These are phyloP conservation scores for Zeuzera pyrina DNA, from an alignment of 2,888 invertebrate species.

Conservation along the genomic window DNA sequence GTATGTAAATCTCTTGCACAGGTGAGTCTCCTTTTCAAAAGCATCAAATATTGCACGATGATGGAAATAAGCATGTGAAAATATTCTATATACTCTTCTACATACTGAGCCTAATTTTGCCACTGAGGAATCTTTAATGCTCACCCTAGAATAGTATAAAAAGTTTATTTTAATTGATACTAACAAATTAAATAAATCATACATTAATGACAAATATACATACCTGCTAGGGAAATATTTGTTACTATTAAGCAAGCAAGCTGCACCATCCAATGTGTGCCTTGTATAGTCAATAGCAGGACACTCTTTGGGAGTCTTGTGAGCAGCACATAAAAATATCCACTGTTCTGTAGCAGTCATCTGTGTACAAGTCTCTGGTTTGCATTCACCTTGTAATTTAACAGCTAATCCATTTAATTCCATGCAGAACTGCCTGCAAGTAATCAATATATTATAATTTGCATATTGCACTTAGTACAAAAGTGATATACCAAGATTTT, in stretches of 20 bases:
- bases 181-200: neutral
- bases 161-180: neutral
- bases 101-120: constrained; percentile 99
- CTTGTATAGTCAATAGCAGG: constrained; percentile 99
- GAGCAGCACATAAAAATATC: constrained; percentile 99
- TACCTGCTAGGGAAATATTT: constrained; percentile 99
- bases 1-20: constrained; percentile 96
- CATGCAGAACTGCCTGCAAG: constrained; percentile 95
- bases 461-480: constrained; percentile 1
- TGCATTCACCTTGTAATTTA: constrained; percentile 95
- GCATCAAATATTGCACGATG: constrained; percentile 97
- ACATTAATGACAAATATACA: constrained; percentile 12
- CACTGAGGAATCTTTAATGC: constrained; percentile 99
- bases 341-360: constrained; percentile 99
- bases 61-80: constrained; percentile 99
- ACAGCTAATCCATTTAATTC: constrained; percentile 99
- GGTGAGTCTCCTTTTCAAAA: constrained; percentile 96
- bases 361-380: constrained; percentile 97
- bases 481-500: constrained; percentile 1
- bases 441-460: neutral
- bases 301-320: constrained; percentile 99
- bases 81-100: constrained; percentile 98
- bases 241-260: constrained; percentile 98
- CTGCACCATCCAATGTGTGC: constrained; percentile 98
- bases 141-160: constrained; percentile 83